phyloP scores from a whole-genome alignment of 2,797 vertebrate species.

The Melanotaenia nigrans region DNA sequence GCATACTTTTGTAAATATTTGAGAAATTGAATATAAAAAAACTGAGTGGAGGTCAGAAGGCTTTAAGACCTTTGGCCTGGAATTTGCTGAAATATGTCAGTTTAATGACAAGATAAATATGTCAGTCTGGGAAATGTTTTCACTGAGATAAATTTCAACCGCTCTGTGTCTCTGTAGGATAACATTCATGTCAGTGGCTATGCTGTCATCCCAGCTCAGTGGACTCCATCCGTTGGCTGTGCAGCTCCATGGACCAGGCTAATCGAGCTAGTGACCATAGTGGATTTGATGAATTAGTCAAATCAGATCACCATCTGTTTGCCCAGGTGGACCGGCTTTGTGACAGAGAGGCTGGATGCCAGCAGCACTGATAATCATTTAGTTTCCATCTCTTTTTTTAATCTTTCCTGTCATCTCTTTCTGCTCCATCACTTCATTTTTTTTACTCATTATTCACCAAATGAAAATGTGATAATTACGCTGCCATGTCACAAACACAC shows the following conservation, averaged over 20 bases:
- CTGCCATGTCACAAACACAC: no score
- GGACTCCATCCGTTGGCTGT: conserved; percentile 24
- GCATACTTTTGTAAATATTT: no score
- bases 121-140: conserved; percentile 6
- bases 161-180: conserved; percentile 25
- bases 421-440: conserved; percentile 6
- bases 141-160: background rate
- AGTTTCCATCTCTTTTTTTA: conserved; percentile 42
- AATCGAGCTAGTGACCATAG: conserved; percentile 65
- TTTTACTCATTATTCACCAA: background rate
- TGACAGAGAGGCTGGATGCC: conserved; percentile 55
- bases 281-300: conserved; percentile 75
- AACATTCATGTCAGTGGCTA: conserved; percentile 16
- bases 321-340: conserved; percentile 72
- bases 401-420: conserved; percentile 32
- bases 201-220: conserved; percentile 32
- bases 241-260: conserved; percentile 55
- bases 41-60: background rate
- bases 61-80: background rate
- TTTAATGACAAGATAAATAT: background rate
- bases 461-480: no score
- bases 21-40: background rate
- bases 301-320: conserved; percentile 79
- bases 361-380: conserved; percentile 60
- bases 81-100: background rate